Base-by-base conservation (phyloP, 2,113 vertebrate species). In the Stigmatopora argus region DNA sequence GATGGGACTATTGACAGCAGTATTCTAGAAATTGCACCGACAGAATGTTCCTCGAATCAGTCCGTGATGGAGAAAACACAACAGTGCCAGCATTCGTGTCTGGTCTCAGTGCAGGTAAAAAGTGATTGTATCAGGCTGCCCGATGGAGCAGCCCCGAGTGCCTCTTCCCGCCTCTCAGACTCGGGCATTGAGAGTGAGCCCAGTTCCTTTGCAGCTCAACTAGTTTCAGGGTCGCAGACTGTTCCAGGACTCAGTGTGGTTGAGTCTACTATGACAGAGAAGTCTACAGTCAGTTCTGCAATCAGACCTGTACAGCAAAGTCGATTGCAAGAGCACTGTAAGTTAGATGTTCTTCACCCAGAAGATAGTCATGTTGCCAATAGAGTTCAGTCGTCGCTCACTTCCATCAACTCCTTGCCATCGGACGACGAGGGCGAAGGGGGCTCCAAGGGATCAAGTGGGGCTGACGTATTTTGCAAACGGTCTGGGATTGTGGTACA, bases 331-430 rank as follows among this genome's bases (percentile, higher is more conserved):
- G 94, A 89, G 72, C 66, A 89, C 61, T 90, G 88, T 77, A 85
- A 81, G 4, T 55, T 85, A 31, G 94, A 94, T 71, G 88, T 84
- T 69, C 90, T 93, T 45, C 92, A 90, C 77, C 93, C 92, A 18
- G 95, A 97, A 83, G 97, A 91, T 74, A 94, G 92, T 12, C 96
- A 94, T 45, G 92, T 87, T 66, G 86, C 98, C 23, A 97, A 96
- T 74, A 96, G 94, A 79, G 95, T 96, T 72, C 96, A 97, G 72
- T 99, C 96, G 46, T 99, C 97, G 23, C 86, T 99, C 68, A 97
- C 96, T n/a, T 99, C 97, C 41, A 98, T 98, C 82, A 98, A 97
- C 78, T 98, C 96, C 21, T 84, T 99, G 45, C 96, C 97, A 65
- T 98, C 95, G 59, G 95, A 97, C 73, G 95, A 98, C 64, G 96